These are phyloP conservation scores for Mastomys natalensis DNA, from an alignment of 2,113 vertebrate genomes.

Conservation along the genomic window DNA sequence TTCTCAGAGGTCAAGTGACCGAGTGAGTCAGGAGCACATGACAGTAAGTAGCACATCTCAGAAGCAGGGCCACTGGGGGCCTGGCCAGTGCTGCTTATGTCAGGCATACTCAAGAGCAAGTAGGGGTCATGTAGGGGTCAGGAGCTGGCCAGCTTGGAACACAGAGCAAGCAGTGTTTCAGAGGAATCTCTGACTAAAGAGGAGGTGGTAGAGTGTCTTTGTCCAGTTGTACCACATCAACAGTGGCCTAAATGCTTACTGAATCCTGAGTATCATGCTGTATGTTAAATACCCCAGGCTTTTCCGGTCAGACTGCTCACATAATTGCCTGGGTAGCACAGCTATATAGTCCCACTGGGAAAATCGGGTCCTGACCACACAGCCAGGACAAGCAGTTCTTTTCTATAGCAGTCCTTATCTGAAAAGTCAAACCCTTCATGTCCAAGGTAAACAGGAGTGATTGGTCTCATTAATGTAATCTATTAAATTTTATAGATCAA, in stretches of 20 bases:
- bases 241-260: background rate
- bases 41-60: background rate
- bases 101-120: background rate
- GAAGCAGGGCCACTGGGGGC: background rate
- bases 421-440: conserved; percentile 45
- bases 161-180: background rate
- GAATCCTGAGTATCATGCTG: background rate
- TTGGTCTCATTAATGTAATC: background rate
- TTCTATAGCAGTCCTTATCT: background rate
- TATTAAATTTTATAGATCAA: conserved; percentile 29
- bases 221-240: background rate
- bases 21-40: background rate
- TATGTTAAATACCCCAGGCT: background rate
- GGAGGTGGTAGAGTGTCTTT: background rate
- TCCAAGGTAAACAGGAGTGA: background rate
- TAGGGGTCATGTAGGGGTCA: too few relatives aligned
- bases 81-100: background rate
- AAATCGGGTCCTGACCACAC: background rate
- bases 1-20: conserved; percentile 44
- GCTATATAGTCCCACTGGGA: background rate
- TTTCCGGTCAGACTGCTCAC: background rate
- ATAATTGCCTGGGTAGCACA: background rate
- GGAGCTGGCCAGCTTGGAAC: background rate
- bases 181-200: background rate
- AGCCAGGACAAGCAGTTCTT: background rate